A percentile compares a stretch with the other conserved stretches of the same genome.
Conservation (phyloP, 53 echinoderm and acorn worm genomes). For the Astropecten irregularis region DNA sequence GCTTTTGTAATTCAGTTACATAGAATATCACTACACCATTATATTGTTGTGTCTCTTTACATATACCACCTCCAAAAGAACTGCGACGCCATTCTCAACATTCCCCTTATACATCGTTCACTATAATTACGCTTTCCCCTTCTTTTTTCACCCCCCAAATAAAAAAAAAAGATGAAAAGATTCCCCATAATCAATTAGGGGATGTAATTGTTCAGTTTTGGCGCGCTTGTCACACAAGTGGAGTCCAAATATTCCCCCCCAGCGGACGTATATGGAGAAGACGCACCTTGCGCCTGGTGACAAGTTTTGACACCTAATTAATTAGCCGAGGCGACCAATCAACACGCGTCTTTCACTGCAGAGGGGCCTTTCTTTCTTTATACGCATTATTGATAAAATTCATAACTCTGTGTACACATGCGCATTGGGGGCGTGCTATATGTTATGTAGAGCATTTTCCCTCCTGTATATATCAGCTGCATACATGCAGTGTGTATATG, state of each 20-base stretch:
- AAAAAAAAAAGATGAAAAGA: slow-evolving; percentile 46
- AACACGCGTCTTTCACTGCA: slow-evolving; percentile 59
- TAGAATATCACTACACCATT: not conserved
- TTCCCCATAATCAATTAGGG: slow-evolving; percentile 47
- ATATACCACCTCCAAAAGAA: not conserved
- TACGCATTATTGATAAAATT: slow-evolving; percentile 94
- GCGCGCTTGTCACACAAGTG: slow-evolving; percentile 44
- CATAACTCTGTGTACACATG: slow-evolving; percentile 96
- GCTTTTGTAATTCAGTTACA: not conserved
- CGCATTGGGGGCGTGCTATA: slow-evolving; percentile 88
- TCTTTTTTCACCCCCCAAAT: too few species aligned
- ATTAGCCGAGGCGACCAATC: slow-evolving; percentile 74
- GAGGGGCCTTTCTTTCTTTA: slow-evolving; percentile 12
- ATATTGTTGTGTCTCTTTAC: too few species aligned
- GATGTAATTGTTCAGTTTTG: slow-evolving; percentile 49
- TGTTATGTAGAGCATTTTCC: slow-evolving; percentile 56
- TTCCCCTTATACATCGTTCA: not conserved
- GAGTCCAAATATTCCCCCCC: not conserved
- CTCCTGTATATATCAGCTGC: too few species aligned
- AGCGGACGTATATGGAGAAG: not conserved
- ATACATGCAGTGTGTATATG: too few species aligned
- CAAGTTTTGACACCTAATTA: slow-evolving; percentile 94
- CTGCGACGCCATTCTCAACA: slow-evolving; percentile 3
- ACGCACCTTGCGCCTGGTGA: slow-evolving; percentile 54
- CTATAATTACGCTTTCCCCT: slow-evolving; percentile 23